phyloP scores from a whole-genome alignment of 2,797 vertebrate genomes.

The Epinephelus coioides region DNA sequence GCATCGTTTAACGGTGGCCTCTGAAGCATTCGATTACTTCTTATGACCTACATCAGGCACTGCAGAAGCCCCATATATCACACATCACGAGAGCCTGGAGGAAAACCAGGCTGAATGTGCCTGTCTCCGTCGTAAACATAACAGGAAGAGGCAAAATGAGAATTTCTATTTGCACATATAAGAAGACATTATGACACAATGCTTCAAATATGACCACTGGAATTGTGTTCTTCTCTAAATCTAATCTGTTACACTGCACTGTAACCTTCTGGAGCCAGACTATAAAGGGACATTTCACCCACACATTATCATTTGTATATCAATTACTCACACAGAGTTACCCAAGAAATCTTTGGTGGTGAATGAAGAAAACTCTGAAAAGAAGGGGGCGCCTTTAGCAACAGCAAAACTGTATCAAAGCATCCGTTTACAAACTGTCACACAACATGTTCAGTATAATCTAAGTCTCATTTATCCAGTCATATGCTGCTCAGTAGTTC shows the following conservation, averaged over 20 bases:
- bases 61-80: slow-evolving; percentile 45
- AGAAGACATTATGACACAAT: neutral
- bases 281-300: too few species aligned
- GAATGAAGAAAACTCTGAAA: too few species aligned
- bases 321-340: too few species aligned
- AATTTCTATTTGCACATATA: neutral
- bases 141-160: neutral
- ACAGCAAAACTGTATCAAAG: too few species aligned
- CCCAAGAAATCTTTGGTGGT: too few species aligned
- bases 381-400: too few species aligned
- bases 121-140: slow-evolving; percentile 5
- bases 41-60: slow-evolving; percentile 48
- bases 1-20: slow-evolving; percentile 61
- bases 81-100: slow-evolving; percentile 35
- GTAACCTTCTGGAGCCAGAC: neutral
- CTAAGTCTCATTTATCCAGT: too few species aligned
- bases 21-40: slow-evolving; percentile 65
- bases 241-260: neutral
- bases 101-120: slow-evolving; percentile 24
- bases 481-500: too few species aligned
- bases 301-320: too few species aligned
- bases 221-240: neutral
- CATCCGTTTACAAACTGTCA: too few species aligned
- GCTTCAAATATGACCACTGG: neutral
- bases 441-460: too few species aligned